Base-by-base conservation (phyloP, 2,888 invertebrate genomes). In the Mylabris sibirica region DNA sequence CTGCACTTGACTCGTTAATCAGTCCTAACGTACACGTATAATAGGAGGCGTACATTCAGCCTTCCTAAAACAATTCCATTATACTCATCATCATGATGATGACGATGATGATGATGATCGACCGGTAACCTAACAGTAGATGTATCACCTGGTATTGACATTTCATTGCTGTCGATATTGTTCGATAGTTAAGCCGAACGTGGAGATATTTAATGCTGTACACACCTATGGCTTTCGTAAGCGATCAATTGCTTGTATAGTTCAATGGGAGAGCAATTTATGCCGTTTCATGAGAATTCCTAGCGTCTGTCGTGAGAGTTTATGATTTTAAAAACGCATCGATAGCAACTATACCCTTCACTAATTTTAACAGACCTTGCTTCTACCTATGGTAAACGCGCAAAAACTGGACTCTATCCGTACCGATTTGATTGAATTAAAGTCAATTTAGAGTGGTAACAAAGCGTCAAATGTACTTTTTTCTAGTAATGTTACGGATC, bases 1-100 rank as follows among this genome's bases (percentile, higher is more conserved):
- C 65, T 74, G 74, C 71, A 60, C 72, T 72, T 70, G 74, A 74
- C 70, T 74, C 72, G 74, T 74, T 70, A 74, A 74, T 74, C 65
- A 67, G 53, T 9, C 20, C 20, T 20, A 49, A 24, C 53, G 22
- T 22, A 53, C 20, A 49, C 20, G 4, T 53, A 53, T 64, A 74
- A 74, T 72, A 68, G 64, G 68, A 60, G 72, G 72, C 72, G 72
- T 60, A 24, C 3, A 60, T 24, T 24, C 22, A 3, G 3, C 24
- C 24, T 53, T 24, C 24, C 53, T 22, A 53, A 12, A 53, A 53
- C 53, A 53, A 53, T 24, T 53, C 53, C 53, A 22, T 22, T 24
- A n/a, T n/a, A 24, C 53, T 53, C 30, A 3, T 30, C 5, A 30
- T 30, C 22, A 22, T 53, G 22, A 53, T 53, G 53, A 53, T 53